Percentiles rank a stretch among this genome's conserved stretches.
Conservation (phyloP, 1,140 invertebrate species). For the Leptoteleia sp. region DNA sequence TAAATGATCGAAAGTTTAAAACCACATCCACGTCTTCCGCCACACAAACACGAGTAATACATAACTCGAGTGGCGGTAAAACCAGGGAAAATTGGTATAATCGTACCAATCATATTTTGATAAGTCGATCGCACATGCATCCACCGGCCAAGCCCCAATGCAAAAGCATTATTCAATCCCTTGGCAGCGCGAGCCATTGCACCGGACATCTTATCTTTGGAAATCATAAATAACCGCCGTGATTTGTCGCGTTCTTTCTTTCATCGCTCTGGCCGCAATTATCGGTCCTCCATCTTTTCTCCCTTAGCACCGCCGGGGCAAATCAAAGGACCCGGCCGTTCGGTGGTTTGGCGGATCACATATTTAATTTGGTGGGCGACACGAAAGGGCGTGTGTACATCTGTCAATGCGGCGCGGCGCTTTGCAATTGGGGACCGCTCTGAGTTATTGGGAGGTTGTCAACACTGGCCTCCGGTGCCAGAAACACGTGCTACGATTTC, state of each 20-base stretch:
- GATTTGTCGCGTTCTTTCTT: constrained; percentile 47
- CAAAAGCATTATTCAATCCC: constrained; percentile 13
- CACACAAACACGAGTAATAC: no score
- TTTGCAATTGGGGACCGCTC: constrained; percentile 68
- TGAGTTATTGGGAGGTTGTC: constrained; percentile 75
- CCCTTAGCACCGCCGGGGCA: constrained; percentile 39
- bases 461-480: constrained; percentile 75
- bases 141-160: no score
- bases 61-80: no score
- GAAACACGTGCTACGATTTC: constrained; percentile 77
- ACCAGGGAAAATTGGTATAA: no score
- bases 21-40: no score
- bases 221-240: constrained; percentile 46
- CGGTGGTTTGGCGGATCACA: constrained; percentile 64
- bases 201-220: constrained; percentile 53
- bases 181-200: constrained; percentile 9
- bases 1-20: no score
- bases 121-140: no score
- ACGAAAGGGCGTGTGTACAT: constrained; percentile 71
- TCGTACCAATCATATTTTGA: no score
- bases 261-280: constrained; percentile 51
- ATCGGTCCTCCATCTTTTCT: constrained; percentile 57
- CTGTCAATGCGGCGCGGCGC: constrained; percentile 68
- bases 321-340: constrained; percentile 62
- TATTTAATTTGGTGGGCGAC: constrained; percentile 72